These are phyloP conservation scores for Drosophila saltans DNA, from an alignment of 1,140 invertebrate species.

Conservation along the genomic window DNA sequence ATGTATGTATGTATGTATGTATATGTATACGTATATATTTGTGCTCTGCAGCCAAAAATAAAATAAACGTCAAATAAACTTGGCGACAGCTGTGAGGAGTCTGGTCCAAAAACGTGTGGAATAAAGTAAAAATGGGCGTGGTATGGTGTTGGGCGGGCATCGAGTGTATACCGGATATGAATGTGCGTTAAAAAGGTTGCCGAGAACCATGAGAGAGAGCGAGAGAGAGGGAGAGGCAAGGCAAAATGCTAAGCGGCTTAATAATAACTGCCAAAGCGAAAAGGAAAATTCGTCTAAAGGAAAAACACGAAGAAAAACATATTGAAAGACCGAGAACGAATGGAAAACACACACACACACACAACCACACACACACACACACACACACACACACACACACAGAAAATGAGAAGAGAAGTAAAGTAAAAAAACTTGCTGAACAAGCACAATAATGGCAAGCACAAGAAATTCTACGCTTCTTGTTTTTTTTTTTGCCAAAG, in stretches of 20 bases:
- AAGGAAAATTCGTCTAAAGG: conserved; percentile 5
- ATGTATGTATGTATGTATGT: not conserved
- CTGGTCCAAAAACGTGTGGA: not conserved
- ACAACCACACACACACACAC: no score
- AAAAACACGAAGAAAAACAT: conserved; percentile 46
- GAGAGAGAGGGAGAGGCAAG: not conserved
- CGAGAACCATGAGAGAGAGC: not conserved
- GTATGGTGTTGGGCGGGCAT: conserved; percentile 12
- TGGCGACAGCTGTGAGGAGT: conserved; percentile 38
- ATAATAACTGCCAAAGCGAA: conserved; percentile 56
- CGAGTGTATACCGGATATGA: conserved; percentile 49
- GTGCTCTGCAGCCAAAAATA: conserved; percentile 48
- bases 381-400: no score
- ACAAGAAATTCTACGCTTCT: conserved; percentile 22
- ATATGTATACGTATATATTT: not conserved
- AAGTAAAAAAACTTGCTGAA: conserved; percentile 43
- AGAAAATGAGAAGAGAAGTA: not conserved
- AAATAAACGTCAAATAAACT: conserved; percentile 74
- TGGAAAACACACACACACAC: not conserved
- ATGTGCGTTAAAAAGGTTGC: conserved; percentile 53
- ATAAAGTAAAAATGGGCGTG: no score
- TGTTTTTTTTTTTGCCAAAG: conserved; percentile 14
- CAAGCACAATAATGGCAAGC: conserved; percentile 40
- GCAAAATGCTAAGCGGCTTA: conserved; percentile 62
- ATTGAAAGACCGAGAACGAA: conserved; percentile 36